phyloP scores from a whole-genome alignment of 2,888 invertebrate genomes.

The Cylindroiulus punctatus region DNA sequence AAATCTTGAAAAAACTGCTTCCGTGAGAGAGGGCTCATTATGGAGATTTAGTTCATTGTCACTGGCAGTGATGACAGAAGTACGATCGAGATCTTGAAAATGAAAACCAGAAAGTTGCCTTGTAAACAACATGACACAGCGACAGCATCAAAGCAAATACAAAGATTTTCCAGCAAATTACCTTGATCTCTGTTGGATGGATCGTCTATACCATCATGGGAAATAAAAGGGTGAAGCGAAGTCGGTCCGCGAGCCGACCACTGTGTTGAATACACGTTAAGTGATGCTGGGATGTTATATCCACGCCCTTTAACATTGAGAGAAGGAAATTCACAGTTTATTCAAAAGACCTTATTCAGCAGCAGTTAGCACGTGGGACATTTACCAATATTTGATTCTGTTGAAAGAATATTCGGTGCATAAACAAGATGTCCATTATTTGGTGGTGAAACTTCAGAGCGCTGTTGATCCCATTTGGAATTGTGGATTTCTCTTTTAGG shows the following conservation, averaged over 20 bases:
- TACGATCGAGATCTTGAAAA: slow-evolving; percentile 58
- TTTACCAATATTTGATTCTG: slow-evolving; percentile 3
- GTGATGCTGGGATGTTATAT: slow-evolving; percentile 54
- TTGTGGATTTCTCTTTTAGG: slow-evolving; percentile 62
- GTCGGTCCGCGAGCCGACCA: slow-evolving; percentile 58
- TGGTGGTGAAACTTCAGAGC: background rate
- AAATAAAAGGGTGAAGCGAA: slow-evolving; percentile 56
- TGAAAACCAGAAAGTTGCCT: background rate
- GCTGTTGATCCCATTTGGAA: slow-evolving; percentile 55
- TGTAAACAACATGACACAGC: too few species aligned
- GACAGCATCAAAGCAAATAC: background rate
- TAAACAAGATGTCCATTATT: slow-evolving; percentile 46
- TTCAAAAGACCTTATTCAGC: background rate
- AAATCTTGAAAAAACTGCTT: slow-evolving; percentile 56
- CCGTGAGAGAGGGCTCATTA: slow-evolving; percentile 51
- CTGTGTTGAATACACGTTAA: slow-evolving; percentile 55
- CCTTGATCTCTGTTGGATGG: slow-evolving; percentile 44
- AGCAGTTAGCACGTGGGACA: background rate
- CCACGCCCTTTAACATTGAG: slow-evolving; percentile 27
- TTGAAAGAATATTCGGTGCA: slow-evolving; percentile 53
- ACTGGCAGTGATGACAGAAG: slow-evolving; percentile 61
- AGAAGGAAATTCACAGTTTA: background rate
- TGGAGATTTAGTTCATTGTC: slow-evolving; percentile 60
- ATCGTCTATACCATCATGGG: background rate
- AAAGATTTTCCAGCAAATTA: background rate